Conservation (phyloP, 2,888 invertebrate genomes). For the Spatulosminthurus flaviceps region DNA sequence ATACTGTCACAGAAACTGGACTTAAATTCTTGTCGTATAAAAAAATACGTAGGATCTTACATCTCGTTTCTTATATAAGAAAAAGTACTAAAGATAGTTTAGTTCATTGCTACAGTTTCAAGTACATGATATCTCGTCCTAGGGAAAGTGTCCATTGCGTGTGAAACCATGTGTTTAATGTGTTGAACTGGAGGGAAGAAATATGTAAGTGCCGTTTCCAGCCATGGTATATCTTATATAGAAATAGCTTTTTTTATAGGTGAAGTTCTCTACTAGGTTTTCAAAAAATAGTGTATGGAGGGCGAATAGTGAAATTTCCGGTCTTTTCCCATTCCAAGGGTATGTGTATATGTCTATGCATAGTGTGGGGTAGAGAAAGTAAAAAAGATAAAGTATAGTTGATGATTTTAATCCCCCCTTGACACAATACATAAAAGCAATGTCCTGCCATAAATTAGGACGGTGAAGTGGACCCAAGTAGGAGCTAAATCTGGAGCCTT, state of each 20-base stretch:
- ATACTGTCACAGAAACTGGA: neutral
- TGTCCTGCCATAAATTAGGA: conserved; percentile 14
- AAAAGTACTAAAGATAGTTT: too few relatives aligned
- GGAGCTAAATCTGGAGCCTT: neutral
- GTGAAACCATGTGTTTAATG: conserved; percentile 2
- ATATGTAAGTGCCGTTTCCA: too few relatives aligned
- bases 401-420: conserved; percentile 13
- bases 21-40: too few relatives aligned
- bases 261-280: too few relatives aligned
- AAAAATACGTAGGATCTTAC: too few relatives aligned
- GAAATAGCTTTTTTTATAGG: too few relatives aligned
- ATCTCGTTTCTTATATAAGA: too few relatives aligned
- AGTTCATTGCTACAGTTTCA: neutral
- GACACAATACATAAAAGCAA: conserved; percentile 18
- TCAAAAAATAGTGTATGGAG: too few relatives aligned
- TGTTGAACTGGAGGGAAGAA: neutral
- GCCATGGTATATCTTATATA: too few relatives aligned
- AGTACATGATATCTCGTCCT: neutral
- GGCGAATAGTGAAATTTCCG: conserved; percentile 16
- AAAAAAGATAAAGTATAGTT: neutral
- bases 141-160: neutral
- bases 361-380: too few relatives aligned
- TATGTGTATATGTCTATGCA: neutral
- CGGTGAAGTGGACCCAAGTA: neutral
- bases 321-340: neutral